These are phyloP conservation scores for Premnoplex brunnescens DNA, from an alignment of 2,797 vertebrate species.

Conservation along the genomic window DNA sequence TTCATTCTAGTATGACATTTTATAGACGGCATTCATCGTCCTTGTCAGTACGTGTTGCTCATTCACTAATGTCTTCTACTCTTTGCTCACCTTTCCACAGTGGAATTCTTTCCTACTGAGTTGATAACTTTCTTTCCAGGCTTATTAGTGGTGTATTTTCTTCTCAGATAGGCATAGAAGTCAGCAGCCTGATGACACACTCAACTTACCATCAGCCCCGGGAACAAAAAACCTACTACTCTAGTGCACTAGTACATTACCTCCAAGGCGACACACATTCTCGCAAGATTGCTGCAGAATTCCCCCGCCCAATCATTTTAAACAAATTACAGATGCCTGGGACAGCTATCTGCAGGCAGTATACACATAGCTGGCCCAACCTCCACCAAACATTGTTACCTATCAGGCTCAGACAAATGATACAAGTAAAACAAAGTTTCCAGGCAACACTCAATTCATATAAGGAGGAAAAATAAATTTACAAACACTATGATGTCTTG, in stretches of 20 bases:
- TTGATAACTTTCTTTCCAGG: conserved; percentile 76
- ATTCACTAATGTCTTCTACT: conserved; percentile 54
- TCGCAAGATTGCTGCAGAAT: conserved; percentile 50
- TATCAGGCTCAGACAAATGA: background rate
- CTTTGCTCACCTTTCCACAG: conserved; percentile 72
- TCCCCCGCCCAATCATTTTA: conserved; percentile 69
- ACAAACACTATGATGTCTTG: background rate
- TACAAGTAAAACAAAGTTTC: background rate
- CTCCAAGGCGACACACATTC: conserved; percentile 50
- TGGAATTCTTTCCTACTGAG: conserved; percentile 76
- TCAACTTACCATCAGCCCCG: conserved; percentile 44
- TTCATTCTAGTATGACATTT: conserved; percentile 45
- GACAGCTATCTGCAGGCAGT: conserved; percentile 43
- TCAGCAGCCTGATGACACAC: conserved; percentile 51
- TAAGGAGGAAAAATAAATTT: background rate
- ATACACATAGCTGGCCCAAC: background rate
- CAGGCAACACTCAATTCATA: background rate
- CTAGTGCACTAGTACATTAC: conserved; percentile 61
- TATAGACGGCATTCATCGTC: conserved; percentile 14
- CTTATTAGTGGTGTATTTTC: conserved; percentile 68
- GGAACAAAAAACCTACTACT: conserved; percentile 60
- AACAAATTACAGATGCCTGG: conserved; percentile 65
- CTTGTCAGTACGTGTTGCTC: conserved; percentile 12
- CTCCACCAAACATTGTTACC: background rate
- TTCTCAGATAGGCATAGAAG: conserved; percentile 72